phyloP scores from a whole-genome alignment of 2,113 vertebrate genomes.

The Psilopsiagon aymara region DNA sequence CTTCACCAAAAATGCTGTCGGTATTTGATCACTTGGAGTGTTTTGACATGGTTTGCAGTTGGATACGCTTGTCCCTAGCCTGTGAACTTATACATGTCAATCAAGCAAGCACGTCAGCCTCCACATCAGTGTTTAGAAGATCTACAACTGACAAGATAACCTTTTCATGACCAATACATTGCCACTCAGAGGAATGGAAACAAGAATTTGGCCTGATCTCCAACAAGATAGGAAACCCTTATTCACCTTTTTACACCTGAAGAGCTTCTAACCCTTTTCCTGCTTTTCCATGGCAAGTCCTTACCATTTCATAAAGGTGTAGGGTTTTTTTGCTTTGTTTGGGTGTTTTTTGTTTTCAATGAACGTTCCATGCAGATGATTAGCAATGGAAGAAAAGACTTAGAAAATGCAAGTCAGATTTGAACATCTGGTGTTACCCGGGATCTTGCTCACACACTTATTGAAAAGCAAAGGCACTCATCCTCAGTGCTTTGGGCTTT shows the following conservation, averaged over 20 bases:
- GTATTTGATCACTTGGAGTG: slow-evolving; percentile 31
- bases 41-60: background rate
- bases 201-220: slow-evolving; percentile 33
- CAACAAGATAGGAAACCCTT: slow-evolving; percentile 8
- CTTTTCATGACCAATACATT: slow-evolving; percentile 32
- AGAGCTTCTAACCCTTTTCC: background rate
- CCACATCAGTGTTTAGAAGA: background rate
- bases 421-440: background rate
- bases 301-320: background rate
- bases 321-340: background rate
- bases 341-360: background rate
- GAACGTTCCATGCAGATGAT: background rate
- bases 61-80: background rate
- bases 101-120: slow-evolving; percentile 16
- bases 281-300: background rate
- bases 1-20: background rate
- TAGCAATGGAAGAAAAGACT: background rate
- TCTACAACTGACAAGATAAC: slow-evolving; percentile 38
- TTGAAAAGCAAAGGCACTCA: background rate
- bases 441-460: background rate
- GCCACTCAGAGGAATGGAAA: background rate
- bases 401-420: background rate
- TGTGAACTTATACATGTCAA: background rate
- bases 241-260: slow-evolving; percentile 2
- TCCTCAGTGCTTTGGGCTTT: background rate